Conservation (phyloP, 1,140 invertebrate species). For the Euglossa dilemma region DNA sequence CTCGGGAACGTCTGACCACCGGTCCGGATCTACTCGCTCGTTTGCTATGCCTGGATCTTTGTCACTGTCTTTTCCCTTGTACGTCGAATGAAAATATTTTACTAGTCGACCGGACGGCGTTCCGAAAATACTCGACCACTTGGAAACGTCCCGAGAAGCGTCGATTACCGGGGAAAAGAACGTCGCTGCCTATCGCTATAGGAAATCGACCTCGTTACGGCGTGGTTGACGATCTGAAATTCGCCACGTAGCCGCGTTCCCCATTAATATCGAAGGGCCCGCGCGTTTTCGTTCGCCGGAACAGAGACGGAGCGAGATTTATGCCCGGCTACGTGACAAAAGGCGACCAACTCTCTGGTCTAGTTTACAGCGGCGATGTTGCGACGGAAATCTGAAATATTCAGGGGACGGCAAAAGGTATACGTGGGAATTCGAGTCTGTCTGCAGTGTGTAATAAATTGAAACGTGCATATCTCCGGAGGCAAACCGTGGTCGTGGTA, state of each 20-base stretch:
- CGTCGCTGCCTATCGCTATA: too few relatives aligned
- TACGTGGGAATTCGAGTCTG: slow-evolving; percentile 53
- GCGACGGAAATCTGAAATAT: slow-evolving; percentile 53
- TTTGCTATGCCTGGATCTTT: not conserved
- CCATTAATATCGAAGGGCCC: slow-evolving; percentile 46
- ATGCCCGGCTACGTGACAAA: slow-evolving; percentile 52
- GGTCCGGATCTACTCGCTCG: not conserved
- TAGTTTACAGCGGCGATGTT: slow-evolving; percentile 39
- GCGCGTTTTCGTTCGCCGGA: slow-evolving; percentile 14
- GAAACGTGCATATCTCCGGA: slow-evolving; percentile 74
- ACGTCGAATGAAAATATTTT: too few relatives aligned
- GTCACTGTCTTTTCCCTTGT: too few relatives aligned
- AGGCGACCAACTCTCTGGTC: slow-evolving; percentile 44
- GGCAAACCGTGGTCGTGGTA: slow-evolving; percentile 63
- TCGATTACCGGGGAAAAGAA: not conserved
- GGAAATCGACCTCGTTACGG: slow-evolving; percentile 7
- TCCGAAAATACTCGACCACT: too few relatives aligned
- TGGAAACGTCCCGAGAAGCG: too few relatives aligned
- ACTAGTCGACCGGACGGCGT: too few relatives aligned
- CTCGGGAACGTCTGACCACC: not conserved
- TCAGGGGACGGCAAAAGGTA: slow-evolving; percentile 46
- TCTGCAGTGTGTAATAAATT: slow-evolving; percentile 74
- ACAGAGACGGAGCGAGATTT: slow-evolving; percentile 28
- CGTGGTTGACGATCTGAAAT: slow-evolving; percentile 39
- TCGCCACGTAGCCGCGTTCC: slow-evolving; percentile 19